phyloP scores from a whole-genome alignment of 1,140 invertebrate genomes.

The Aphelinus certus region DNA sequence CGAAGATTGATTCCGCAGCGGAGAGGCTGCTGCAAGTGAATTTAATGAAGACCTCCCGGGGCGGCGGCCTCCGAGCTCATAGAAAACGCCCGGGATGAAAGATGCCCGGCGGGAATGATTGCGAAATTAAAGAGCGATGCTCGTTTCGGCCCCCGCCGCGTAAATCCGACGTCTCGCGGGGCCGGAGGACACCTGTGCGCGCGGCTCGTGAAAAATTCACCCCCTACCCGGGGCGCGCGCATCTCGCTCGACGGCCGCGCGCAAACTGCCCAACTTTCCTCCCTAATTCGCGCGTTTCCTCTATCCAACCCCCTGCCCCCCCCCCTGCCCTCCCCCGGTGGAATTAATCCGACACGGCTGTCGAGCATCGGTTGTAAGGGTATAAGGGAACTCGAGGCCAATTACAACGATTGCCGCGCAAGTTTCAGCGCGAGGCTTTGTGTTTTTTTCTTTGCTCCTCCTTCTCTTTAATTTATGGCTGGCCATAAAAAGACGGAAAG shows the following conservation, averaged over 20 bases:
- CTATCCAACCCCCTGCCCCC: background rate
- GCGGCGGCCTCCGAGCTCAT: background rate
- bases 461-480: no score
- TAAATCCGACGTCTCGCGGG: conserved; percentile 24
- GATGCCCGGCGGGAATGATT: background rate
- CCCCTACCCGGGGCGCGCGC: background rate
- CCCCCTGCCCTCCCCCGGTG: background rate
- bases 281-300: conserved; percentile 37
- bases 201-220: conserved; percentile 19
- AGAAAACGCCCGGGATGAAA: background rate
- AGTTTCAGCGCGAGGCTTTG: no score
- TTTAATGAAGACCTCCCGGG: background rate
- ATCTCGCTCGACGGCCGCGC: background rate
- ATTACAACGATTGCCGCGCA: no score
- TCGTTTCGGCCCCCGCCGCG: background rate
- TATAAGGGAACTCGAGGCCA: no score
- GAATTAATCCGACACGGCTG: conserved; percentile 30
- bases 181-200: background rate
- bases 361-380: background rate
- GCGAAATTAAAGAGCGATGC: conserved; percentile 6
- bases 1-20: background rate
- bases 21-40: background rate
- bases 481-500: no score
- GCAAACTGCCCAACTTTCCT: conserved; percentile 42
- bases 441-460: no score